A percentile compares a stretch with the other conserved stretches of the same genome.
phyloP scores from a whole-genome alignment of 2,797 vertebrate species.

The Fundulus diaphanus region DNA sequence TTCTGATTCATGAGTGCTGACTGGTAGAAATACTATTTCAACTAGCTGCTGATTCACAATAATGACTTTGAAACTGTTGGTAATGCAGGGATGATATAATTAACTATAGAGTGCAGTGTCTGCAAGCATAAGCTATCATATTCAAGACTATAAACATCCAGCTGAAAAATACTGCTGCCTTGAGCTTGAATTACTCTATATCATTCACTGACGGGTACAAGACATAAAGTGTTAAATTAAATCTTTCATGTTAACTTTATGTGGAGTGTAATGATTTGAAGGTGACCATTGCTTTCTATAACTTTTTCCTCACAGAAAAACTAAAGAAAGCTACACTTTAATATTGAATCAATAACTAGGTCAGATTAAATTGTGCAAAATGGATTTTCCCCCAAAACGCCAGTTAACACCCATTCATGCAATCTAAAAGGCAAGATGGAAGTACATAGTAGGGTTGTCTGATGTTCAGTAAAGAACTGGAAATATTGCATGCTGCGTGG shows the following conservation, averaged over 20 bases:
- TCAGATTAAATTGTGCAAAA: neutral
- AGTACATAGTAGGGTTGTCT: neutral
- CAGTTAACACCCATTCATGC: neutral
- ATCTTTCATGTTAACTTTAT: too few relatives aligned
- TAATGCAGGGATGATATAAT: constrained; percentile 2
- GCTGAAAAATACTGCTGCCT: constrained; percentile 9
- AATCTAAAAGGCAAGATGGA: constrained; percentile 3
- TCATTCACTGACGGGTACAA: neutral
- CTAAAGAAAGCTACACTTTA: neutral
- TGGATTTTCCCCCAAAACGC: neutral
- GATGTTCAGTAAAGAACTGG: neutral
- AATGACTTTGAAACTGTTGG: constrained; percentile 6
- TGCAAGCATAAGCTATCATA: constrained; percentile 6
- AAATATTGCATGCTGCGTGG: neutral
- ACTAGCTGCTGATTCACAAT: constrained; percentile 21
- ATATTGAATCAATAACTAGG: neutral
- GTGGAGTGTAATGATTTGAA: too few relatives aligned
- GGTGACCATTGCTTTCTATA: too few relatives aligned
- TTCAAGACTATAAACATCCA: constrained; percentile 15
- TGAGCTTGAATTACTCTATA: neutral
- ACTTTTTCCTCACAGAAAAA: too few relatives aligned
- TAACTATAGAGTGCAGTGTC: constrained; percentile 12
- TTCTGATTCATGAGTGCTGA: constrained; percentile 12
- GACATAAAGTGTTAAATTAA: neutral
- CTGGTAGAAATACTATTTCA: constrained; percentile 4